phyloP scores from a whole-genome alignment of 2,113 vertebrate genomes.

The Collichthys lucidus region DNA sequence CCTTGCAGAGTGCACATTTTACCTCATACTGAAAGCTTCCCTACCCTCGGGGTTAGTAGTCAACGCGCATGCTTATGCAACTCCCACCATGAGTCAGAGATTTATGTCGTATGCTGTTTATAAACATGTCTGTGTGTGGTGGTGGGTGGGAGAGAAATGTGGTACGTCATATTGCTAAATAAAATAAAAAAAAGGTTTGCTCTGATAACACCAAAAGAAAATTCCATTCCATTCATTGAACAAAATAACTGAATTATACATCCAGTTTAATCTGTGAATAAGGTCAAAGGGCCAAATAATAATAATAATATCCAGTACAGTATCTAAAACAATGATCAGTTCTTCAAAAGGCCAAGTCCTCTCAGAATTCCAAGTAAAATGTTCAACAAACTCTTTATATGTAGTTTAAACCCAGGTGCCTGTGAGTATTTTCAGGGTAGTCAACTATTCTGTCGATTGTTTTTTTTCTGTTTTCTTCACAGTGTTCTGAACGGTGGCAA shows the following conservation, averaged over 20 bases:
- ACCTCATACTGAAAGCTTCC: slow-evolving; percentile 32
- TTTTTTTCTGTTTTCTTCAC: no score
- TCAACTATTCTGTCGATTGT: no score
- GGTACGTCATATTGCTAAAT: neutral
- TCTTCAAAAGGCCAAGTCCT: neutral
- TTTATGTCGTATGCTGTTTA: slow-evolving; percentile 17
- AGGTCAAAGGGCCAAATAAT: neutral
- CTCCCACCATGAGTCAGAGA: slow-evolving; percentile 43
- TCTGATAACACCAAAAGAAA: neutral
- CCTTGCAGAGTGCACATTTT: slow-evolving; percentile 31
- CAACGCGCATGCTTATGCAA: neutral
- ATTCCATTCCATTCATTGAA: neutral
- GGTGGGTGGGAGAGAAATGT: neutral
- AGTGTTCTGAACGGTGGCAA: no score
- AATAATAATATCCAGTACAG: neutral
- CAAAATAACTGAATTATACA: neutral
- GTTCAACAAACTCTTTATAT: no score
- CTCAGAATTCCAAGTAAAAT: neutral
- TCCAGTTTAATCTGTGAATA: neutral
- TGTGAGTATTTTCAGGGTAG: no score
- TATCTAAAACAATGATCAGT: neutral
- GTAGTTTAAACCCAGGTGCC: no score
- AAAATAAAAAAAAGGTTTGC: neutral
- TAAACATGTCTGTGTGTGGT: slow-evolving; percentile 21
- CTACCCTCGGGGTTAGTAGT: slow-evolving; percentile 6